Evolutionary conservation across 2,113 vertebrate genomes (phyloP).

Genomic region (Trochalopteron elliotii): DNA sequence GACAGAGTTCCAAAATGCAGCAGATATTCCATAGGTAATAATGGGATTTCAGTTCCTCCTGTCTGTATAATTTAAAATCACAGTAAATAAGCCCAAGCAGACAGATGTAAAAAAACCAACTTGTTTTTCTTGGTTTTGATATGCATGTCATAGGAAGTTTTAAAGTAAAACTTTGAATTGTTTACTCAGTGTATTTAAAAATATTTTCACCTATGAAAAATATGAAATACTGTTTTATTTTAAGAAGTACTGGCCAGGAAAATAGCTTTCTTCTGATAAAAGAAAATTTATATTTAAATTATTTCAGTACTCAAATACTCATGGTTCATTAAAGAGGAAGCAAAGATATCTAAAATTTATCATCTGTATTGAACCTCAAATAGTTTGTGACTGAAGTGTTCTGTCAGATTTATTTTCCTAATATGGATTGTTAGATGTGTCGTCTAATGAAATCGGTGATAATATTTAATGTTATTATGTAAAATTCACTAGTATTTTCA

Average conservation of each 20-base stretch:
- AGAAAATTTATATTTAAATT: not conserved
- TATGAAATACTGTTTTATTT: not conserved
- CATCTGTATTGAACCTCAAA: not conserved
- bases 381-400: not conserved
- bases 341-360: not conserved
- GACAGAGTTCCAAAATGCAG: not conserved
- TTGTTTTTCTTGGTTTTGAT: not conserved
- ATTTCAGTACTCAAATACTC: not conserved
- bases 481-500: not conserved
- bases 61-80: slow-evolving; percentile 11
- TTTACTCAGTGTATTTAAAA: not conserved
- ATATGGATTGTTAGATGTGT: not conserved
- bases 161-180: not conserved
- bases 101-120: not conserved
- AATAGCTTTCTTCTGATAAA: not conserved
- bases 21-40: not conserved
- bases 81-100: not conserved
- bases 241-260: not conserved
- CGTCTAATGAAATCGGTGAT: not conserved
- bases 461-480: not conserved
- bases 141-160: not conserved
- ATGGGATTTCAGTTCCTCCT: not conserved
- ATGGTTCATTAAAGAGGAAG: not conserved
- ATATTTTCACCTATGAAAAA: not conserved
- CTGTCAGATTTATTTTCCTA: not conserved